Percentiles rank a stretch among this genome's conserved stretches.
Evolutionary conservation across 2,797 vertebrate genomes (phyloP).

Genomic region (Enteromius radiatus): DNA sequence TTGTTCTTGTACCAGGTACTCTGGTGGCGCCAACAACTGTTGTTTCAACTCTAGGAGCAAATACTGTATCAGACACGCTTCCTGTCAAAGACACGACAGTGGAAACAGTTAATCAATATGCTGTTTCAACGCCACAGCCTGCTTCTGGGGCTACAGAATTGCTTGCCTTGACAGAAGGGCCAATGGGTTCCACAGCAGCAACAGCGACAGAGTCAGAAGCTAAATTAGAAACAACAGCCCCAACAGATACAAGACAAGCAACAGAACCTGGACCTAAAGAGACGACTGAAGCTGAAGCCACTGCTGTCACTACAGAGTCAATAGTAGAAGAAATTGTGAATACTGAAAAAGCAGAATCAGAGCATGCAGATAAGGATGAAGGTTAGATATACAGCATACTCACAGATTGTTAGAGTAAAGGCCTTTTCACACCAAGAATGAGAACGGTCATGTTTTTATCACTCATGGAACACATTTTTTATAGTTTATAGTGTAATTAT

Average conservation of each 20-base stretch:
- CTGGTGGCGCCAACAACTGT: conserved; percentile 32
- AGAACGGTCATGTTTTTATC: not conserved
- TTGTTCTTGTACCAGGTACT: conserved; percentile 66
- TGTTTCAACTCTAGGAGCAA: accelerated
- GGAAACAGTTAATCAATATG: not conserved
- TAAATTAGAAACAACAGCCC: not conserved
- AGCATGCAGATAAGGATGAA: not conserved
- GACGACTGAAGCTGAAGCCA: not conserved
- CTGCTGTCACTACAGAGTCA: too few species aligned
- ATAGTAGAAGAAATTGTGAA: accelerated
- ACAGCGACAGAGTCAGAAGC: not conserved
- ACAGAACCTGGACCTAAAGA: not conserved
- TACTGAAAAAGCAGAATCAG: accelerated
- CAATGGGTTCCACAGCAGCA: not conserved
- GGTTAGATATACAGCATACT: conserved; percentile 59
- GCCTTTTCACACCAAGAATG: not conserved
- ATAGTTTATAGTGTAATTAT: not conserved
- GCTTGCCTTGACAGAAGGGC: not conserved
- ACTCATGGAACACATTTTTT: not conserved
- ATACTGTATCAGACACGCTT: not conserved
- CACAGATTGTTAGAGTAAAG: conserved; percentile 3
- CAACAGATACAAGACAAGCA: not conserved
- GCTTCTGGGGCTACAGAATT: not conserved
- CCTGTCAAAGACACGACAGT: not conserved
- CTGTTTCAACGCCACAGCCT: not conserved